Evolutionary conservation across 1,140 invertebrate species (phyloP), one percentile per base, ranked within the genome.

Genomic region (Brachionus rubens): DNA sequence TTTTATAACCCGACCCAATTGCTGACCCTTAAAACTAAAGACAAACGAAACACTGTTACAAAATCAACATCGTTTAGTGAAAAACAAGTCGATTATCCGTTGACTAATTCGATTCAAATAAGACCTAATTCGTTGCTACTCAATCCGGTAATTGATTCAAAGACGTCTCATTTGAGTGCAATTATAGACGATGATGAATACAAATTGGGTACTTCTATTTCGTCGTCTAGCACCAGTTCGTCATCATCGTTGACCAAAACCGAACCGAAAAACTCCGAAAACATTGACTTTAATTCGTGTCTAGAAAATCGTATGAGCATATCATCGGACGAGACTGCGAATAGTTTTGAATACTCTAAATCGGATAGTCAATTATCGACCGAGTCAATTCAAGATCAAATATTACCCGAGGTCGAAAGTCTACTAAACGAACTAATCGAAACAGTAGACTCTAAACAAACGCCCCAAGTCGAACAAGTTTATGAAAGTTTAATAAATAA

Each of bases 1-100:
- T 50, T n/a, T 41, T 72, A 36, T 40, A 72, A 72, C 10, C 68
- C 68, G 2, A 48, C 47, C 21, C 59, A 65, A 24, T 16, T 65
- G 24, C 7, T 65, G 36, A 65, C 14, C 19, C n/a, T 43, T 4
- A 65, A 46, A 46, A 46, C 9, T n/a, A 59, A 59, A 30, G 30
- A 33, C 26, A 59, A 33, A 5, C 36, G 36, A 12, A 59, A 33
- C 9, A 5, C 33, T 33, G 30, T 59, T 7, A 5, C n/a, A 16
- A 59, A 59, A 28, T 59, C 54, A 28, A 59, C 28, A 2, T 59
- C 54, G 5, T 59, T 59, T 36, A 36, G 9, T 36, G 28, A 59
- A 19, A 59, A 41, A 54, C n/a, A 24, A 12, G 7, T 28, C 16
- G 54, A 59, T 16, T 33, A 36, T 28, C 6, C 54, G 12, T 4